A percentile compares a stretch with the other conserved stretches of the same genome.
Evolutionary conservation across 2,113 vertebrate species (phyloP).

Genomic region (Nanger granti): DNA sequence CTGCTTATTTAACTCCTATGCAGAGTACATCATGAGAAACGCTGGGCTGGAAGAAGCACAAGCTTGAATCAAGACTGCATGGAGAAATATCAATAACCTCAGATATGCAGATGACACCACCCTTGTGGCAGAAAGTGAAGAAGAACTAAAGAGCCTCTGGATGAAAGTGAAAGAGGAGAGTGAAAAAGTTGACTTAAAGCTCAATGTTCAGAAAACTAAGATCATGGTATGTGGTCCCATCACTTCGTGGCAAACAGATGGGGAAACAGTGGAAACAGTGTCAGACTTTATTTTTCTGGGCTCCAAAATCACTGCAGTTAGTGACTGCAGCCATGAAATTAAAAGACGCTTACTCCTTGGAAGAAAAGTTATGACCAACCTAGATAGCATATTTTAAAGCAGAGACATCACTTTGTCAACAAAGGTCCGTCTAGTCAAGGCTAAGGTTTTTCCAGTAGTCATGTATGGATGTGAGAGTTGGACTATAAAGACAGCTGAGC

Average conservation of each 20-base stretch:
- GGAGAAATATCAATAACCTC: background rate
- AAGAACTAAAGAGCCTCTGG: background rate
- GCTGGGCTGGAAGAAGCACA: background rate
- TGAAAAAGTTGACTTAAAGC: background rate
- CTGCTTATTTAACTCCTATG: background rate
- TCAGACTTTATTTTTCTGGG: background rate
- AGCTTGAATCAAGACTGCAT: background rate
- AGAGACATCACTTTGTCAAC: background rate
- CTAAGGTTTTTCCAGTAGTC: background rate
- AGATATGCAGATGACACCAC: background rate
- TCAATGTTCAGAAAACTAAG: background rate
- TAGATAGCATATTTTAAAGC: background rate
- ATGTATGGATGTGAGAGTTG: background rate
- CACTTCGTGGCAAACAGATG: background rate
- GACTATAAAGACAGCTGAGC: background rate
- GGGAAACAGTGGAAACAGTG: background rate
- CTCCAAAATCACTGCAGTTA: background rate
- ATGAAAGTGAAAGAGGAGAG: background rate
- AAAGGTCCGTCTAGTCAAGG: background rate
- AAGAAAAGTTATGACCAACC: background rate
- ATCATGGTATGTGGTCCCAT: background rate
- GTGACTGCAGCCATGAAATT: background rate
- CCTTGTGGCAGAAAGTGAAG: background rate
- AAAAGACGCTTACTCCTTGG: background rate
- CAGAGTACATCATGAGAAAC: background rate